Base-by-base conservation (phyloP, 2,888 invertebrate species). In the Strigamia crassipes region DNA sequence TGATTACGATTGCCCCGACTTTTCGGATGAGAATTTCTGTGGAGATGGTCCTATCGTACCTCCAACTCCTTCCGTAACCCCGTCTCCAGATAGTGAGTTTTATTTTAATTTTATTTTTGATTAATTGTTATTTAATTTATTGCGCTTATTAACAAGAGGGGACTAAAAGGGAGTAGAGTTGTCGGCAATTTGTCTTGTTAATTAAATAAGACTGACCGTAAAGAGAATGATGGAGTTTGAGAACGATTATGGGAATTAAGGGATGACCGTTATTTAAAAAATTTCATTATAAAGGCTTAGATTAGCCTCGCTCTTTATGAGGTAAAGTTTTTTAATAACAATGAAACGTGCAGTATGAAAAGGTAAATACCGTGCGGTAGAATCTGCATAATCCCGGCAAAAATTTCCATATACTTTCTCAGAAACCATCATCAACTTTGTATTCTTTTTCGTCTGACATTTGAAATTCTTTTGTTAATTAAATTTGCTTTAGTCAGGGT, bases 1-100 rank as follows among this genome's bases (percentile, higher is more conserved):
- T 79, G 88, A 88, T 82, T 90, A 90, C 85, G 93, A 94, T 89
- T 94, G 94, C 86, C 87, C 87, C 78, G 90, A 91, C 86, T 89
- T 89, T 82, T 89, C 89, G 77, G 92, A 92, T 86, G 92, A 92
- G 88, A 83, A 84, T 10, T 88, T 89, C 84, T 92, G 92, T 86
- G 87, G 87, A 89, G 56, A 18, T 9, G 56, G 18, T 9, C 18
- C 9, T 18, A 56, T 46, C 13, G 15, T 46, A 56, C 56, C 15
- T 18, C 56, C 9, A 9, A 18, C 18, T 56, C 9, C n/a, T 9
- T 18, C n/a, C 9, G n/a, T 18, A 18, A n/a, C 18, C 6, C 18
- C n/a, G 21, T 5, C 15, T 18, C 2, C n/a, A 18, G 18, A 6
- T 4, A 18, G 56, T 18, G 56, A 56, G 56, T 56, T 56, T 56